Percentiles rank a stretch among this genome's conserved stretches.
phyloP scores from a whole-genome alignment of 2,888 invertebrate genomes.

The Cryptus viduatorius region DNA sequence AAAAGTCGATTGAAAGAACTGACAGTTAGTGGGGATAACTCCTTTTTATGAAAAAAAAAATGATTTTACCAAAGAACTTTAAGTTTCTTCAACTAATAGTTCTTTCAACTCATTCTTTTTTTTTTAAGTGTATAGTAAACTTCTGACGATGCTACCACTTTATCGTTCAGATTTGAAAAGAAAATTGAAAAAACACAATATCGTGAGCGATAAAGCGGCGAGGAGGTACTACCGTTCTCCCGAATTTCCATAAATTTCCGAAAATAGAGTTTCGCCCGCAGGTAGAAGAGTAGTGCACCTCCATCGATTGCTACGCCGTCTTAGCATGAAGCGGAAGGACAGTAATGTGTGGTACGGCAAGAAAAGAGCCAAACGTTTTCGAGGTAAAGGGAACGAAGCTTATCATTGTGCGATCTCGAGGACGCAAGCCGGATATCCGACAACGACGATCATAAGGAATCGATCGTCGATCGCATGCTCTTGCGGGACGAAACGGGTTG shows the following conservation, averaged over 20 bases:
- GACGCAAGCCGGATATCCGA: slow-evolving; percentile 45
- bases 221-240: background rate
- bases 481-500: slow-evolving; percentile 62
- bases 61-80: background rate
- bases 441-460: slow-evolving; percentile 58
- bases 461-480: slow-evolving; percentile 66
- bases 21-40: no score
- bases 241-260: slow-evolving; percentile 4
- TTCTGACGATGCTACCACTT: background rate
- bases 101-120: no score
- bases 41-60: no score
- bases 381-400: slow-evolving; percentile 1
- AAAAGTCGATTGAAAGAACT: no score
- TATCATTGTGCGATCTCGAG: slow-evolving; percentile 49
- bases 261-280: background rate
- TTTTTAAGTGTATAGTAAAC: background rate
- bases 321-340: slow-evolving; percentile 21
- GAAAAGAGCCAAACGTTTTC: slow-evolving; percentile 14
- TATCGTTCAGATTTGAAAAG: background rate
- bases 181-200: background rate
- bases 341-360: slow-evolving; percentile 5
- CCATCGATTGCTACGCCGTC: slow-evolving; percentile 3
- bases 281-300: background rate
- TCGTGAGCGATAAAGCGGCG: background rate
- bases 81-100: no score